These are phyloP conservation scores for Hylaeus anthracinus DNA, from an alignment of 1,140 invertebrate genomes.

Conservation along the genomic window DNA sequence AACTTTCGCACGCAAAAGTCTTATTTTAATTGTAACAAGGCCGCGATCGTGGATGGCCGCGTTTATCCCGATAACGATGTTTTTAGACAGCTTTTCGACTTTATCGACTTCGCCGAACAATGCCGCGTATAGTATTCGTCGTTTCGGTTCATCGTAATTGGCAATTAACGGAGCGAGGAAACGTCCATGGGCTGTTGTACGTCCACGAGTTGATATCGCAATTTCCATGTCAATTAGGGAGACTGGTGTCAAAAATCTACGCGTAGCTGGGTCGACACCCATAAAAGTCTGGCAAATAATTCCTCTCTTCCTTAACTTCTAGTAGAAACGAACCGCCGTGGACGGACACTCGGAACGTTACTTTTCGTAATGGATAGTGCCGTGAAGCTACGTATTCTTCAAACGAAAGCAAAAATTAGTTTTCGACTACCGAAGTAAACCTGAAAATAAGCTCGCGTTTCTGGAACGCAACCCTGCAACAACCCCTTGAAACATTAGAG, in stretches of 20 bases:
- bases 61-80: constrained; percentile 1
- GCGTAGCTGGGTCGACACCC: too few species aligned
- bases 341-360: too few species aligned
- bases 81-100: neutral
- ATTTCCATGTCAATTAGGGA: constrained; percentile 21
- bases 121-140: neutral
- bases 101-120: neutral
- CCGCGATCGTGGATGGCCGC: neutral
- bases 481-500: too few species aligned
- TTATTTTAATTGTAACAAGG: neutral
- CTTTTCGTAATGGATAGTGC: too few species aligned
- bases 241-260: neutral
- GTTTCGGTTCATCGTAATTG: neutral
- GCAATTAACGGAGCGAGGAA: constrained; percentile 19
- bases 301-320: neutral
- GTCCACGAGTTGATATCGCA: neutral
- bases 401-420: too few species aligned
- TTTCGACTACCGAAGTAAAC: too few species aligned
- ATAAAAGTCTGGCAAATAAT: neutral
- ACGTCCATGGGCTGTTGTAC: neutral
- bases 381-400: too few species aligned
- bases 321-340: neutral
- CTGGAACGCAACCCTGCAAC: too few species aligned
- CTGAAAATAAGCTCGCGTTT: too few species aligned
- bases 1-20: neutral